Base-by-base conservation (phyloP, 2,888 invertebrate genomes). In the Malachius bipustulatus region DNA sequence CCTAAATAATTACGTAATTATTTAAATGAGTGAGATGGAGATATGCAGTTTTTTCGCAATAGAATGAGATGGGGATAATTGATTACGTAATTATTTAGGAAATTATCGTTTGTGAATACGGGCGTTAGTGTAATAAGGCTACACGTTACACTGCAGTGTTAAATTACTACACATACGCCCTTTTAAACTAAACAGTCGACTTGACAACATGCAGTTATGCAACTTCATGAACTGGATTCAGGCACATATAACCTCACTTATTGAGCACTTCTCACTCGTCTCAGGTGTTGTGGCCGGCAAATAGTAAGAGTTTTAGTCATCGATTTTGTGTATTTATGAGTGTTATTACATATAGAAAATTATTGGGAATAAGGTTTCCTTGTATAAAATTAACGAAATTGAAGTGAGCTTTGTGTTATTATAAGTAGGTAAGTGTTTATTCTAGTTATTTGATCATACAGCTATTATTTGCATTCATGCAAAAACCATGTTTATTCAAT, bases 191-290 rank as follows among this genome's bases (percentile, higher is more conserved):
- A n/a, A n/a, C 6, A 19, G n/a, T 19, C 24, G 24, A n/a, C 24
- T n/a, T 6, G 24, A 19, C 24, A 19, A 19, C 24, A 19, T 19
- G 24, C 24, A 19, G 24, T 19, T 19, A 19, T 19, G 24, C 24
- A 6, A 19, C 24, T 19, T 19, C 24, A 19, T 19, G 24, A 8
- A 19, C 24, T 8, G 24, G 24, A 19, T 19, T 19, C 24, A 19
- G 24, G 24, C n/a, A 19, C 24, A 19, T n/a, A 19, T 19, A 19
- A 19, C 24, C 24, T 19, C 24, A 19, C 24, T 19, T 19, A 19
- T 19, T 19, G 24, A 19, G 24, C 24, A 19, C n/a, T 6, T n/a
- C 24, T n/a, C n/a, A n/a, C 24, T 8, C 24, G 24, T 19, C 6
- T 19, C n/a, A 19, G 24, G 6, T 19, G 24, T n/a, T n/a, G n/a